A percentile compares a stretch with the other conserved stretches of the same genome.
Evolutionary conservation across 2,113 vertebrate species (phyloP).

Genomic region (Crocuta crocuta): DNA sequence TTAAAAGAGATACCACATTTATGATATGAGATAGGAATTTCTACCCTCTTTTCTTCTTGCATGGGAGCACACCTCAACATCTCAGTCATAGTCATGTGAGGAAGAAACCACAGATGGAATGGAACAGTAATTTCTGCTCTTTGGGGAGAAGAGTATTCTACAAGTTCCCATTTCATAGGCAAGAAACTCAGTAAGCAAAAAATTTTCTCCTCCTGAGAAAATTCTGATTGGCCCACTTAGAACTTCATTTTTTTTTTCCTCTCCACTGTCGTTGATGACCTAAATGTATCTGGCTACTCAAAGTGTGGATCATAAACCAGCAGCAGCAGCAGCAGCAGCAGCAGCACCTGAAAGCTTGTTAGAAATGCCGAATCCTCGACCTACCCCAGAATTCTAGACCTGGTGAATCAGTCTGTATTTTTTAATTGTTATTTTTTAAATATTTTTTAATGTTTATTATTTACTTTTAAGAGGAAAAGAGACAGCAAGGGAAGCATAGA

Average conservation of each 20-base stretch:
- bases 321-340: too few relatives aligned
- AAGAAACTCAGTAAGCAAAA: neutral
- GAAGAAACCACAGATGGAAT: neutral
- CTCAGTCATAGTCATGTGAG: neutral
- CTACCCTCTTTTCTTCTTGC: neutral
- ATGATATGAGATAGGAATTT: neutral
- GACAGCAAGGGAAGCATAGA: too few relatives aligned
- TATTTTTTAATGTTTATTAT: too few relatives aligned
- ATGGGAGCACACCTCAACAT: neutral
- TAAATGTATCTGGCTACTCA: neutral
- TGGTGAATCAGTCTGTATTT: neutral
- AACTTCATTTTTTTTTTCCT: neutral
- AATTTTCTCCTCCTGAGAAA: neutral
- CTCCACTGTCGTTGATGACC: neutral
- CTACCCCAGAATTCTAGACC: neutral
- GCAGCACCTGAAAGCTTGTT: neutral
- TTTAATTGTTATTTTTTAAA: too few relatives aligned
- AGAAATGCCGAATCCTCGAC: neutral
- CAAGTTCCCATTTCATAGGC: neutral
- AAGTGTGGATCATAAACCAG: neutral
- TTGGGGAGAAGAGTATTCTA: neutral
- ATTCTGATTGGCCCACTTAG: neutral
- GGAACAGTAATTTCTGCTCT: neutral
- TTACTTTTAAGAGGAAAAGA: too few relatives aligned
- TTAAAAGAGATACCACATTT: neutral